Evolutionary conservation across 2,797 vertebrate species (phyloP), one percentile per base, ranked within the genome.

Genomic region (Anableps anableps): DNA sequence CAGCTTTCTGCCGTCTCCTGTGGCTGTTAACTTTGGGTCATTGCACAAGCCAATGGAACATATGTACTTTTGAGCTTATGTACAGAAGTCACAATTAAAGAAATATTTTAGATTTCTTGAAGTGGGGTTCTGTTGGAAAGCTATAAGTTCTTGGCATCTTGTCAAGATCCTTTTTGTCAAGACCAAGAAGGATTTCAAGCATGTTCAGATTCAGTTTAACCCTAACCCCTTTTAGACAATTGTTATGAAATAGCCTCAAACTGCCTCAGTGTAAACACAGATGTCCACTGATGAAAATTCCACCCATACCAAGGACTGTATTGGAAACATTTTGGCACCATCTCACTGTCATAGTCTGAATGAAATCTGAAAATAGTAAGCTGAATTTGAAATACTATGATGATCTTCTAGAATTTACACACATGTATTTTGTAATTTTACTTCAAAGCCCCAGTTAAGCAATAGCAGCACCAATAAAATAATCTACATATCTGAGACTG

Each of bases 11-110:
- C 82, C 81, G 82, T 88, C 91, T 93, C 90, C 85, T 86, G 88
- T 92, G 92, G 89, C 90, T 94, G 91, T 94, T 90, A 91, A 93
- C 92, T 95, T 94, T 91, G 92, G 95, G 93, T 95, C 93, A 94
- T 26, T 85, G 87, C 89, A 88, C 77, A 81, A 80, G 86, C 86
- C 87, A 92, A 95, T 93, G 92, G 91, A 85, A 90, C 91, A 86
- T 88, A 86, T 86, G 91, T 91, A 88, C 92, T 91, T 88, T 82
- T 71, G 92, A 79, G 84, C 83, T 86, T 80, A 80, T 71, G 47
- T n/a, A 64, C 81, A 80, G 79, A 84, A 86, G 91, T 91, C 82
- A 88, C 76, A n/a, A 75, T 88, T 88, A 84, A 83, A 34, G 60
- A 64, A 31, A 64, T 16, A 64, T 9, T 36, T 64, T 34, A 64